Evolutionary conservation across 2,797 vertebrate species (phyloP).

Genomic region (Chelmon rostratus): DNA sequence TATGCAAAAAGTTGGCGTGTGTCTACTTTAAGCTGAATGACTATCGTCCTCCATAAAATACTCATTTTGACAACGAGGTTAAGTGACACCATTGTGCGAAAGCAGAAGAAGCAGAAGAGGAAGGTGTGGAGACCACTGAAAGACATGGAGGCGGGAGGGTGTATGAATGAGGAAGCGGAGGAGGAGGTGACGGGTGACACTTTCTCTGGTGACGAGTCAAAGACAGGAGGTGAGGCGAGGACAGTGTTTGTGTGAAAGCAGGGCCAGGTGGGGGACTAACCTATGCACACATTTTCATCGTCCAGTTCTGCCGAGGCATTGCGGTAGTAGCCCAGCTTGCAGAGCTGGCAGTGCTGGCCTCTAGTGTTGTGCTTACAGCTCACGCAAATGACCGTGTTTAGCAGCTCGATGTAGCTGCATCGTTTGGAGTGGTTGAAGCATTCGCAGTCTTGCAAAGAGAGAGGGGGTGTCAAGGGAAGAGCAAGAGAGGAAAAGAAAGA

Average conservation of each 20-base stretch:
- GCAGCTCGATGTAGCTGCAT: conserved; percentile 99
- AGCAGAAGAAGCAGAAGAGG: conserved; percentile 57
- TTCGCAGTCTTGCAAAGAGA: conserved; percentile 98
- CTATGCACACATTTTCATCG: conserved; percentile 99
- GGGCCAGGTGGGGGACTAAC: conserved; percentile 88
- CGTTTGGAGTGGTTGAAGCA: conserved; percentile 99
- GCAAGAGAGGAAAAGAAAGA: conserved; percentile 15
- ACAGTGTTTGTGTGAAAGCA: conserved; percentile 58
- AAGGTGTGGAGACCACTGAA: conserved; percentile 41
- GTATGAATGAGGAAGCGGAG: conserved; percentile 29
- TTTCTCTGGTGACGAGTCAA: conserved; percentile 55
- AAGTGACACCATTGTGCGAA: conserved; percentile 19
- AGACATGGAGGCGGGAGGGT: conserved; percentile 48
- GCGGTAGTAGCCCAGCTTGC: conserved; percentile 99
- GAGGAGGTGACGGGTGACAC: conserved; percentile 45
- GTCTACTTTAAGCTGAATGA: conserved; percentile 14
- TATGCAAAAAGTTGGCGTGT: not conserved
- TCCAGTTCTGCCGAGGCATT: conserved; percentile 98
- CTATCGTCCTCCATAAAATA: conserved; percentile 4
- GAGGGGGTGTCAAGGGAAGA: conserved; percentile 82
- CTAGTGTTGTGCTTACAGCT: conserved; percentile 99
- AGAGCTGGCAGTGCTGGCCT: conserved; percentile 99
- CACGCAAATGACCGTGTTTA: conserved; percentile 99
- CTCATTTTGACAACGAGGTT: not conserved
- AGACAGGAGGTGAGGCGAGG: conserved; percentile 62